Base-by-base conservation (phyloP, 2,797 vertebrate species). In the Hyperoplus lanceolatus region DNA sequence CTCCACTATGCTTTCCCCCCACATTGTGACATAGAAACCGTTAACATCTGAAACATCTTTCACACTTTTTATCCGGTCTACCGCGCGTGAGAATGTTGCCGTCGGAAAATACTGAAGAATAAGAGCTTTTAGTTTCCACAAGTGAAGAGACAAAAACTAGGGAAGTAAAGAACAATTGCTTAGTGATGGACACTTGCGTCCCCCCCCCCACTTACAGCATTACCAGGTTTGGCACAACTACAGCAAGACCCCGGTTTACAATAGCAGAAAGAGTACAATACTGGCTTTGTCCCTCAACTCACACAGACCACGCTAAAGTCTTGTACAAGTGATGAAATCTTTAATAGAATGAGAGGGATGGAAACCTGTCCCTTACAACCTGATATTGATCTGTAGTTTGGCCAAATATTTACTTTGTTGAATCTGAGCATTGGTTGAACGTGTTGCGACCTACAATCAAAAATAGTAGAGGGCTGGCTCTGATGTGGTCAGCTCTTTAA, bases 81-180 rank as follows among this genome's bases (percentile, higher is more conserved):
- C 21, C 45, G 5, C 4, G 5, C 54, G 50, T 45, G 10, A 69
- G 38, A 56, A 73, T 61, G 49, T n/a, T 39, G 42, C 16, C 49
- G 60, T 38, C 49, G 42, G 73, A 41, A 79, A 61, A 63, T 10
- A 18, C 14, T 42, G 42, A 72, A 18, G 29, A 4, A 15, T 55
- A 77, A 59, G 77, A 64, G 50, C 43, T 75, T 80, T 68, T 79
- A 54, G 81, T 55, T 65, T 77, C 36, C 58, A 16, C 9, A 48
- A 53, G 59, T 54, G 77, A 77, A 82, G 67, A 71, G 49, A 83
- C 70, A 42, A 81, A 80, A 39, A 83, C 42, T 7, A 63, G 49
- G 75, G 71, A 85, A 90, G 81, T 88, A 39, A 76, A 79, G 77
- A 84, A 92, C 85, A 92, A 91, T 70, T 70, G 69, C 81, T 80